phyloP scores from a whole-genome alignment of 2,888 invertebrate species.

The Cyrtodaria siliqua region DNA sequence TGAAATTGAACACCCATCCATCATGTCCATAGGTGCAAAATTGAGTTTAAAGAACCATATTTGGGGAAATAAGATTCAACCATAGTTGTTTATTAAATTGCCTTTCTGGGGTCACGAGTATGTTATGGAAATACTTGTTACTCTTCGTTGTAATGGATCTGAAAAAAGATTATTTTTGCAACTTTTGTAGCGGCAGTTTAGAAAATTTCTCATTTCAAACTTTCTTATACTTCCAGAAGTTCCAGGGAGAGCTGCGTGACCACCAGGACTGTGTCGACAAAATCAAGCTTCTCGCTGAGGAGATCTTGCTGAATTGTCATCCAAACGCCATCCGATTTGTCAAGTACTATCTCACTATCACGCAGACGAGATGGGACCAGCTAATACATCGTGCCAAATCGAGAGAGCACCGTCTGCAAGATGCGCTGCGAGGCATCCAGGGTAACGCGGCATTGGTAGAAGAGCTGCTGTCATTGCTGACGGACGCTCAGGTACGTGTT shows the following conservation, averaged over 20 bases:
- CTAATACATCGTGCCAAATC: constrained; percentile 76
- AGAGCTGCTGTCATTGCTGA: constrained; percentile 84
- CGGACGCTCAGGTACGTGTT: constrained; percentile 80
- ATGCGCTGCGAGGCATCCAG: constrained; percentile 81
- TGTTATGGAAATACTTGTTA: no score
- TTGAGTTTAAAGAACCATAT: no score
- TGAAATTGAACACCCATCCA: no score
- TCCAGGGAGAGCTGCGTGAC: constrained; percentile 82
- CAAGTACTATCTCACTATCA: constrained; percentile 85
- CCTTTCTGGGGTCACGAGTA: no score
- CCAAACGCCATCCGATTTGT: constrained; percentile 85
- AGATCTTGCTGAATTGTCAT: constrained; percentile 84
- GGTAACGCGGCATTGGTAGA: constrained; percentile 85
- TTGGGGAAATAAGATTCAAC: no score
- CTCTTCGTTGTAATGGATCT: no score
- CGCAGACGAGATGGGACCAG: constrained; percentile 85
- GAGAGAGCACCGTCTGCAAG: constrained; percentile 80
- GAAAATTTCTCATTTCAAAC: no score
- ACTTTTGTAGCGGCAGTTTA: no score
- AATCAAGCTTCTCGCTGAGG: constrained; percentile 82
- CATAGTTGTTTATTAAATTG: no score
- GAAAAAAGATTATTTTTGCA: no score
- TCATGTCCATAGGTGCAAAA: no score
- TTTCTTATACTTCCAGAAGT: constrained; percentile 76
- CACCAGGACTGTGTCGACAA: constrained; percentile 84